Base-by-base conservation (phyloP, 2,888 invertebrate genomes). In the Ypsolopha sequella region DNA sequence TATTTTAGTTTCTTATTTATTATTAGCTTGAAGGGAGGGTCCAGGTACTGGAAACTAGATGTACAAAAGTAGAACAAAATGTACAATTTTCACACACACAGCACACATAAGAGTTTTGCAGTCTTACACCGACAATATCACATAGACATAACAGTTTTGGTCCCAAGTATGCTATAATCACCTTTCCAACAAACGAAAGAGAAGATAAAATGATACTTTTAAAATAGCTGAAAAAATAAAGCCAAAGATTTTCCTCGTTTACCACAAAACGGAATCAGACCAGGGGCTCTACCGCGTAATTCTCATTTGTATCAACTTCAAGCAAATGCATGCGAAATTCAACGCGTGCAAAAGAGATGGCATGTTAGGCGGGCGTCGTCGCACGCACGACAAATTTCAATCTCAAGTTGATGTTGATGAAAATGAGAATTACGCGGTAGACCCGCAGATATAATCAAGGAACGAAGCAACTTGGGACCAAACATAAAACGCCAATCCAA, bases 111-210 rank as follows among this genome's bases (percentile, higher is more conserved):
- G 41, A 69, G 64, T 63, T 68, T 72, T 69, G 67, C 80, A 82
- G 82, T 82, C 81, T 84, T 80, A 77, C 76, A 71, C 69, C 68
- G 68, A 77, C 76, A 74, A 65, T 76, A 81, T 82, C 85, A 84
- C 84, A 80, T 74, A 73, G 68, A 70, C 61, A 70, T 61, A 74
- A 74, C 73, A 73, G 70, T 62, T 57, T 58, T 54, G 54, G 56
- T 51, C 39, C 52, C 51, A 54, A 53, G 54, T 51, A 47, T 14
- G 7, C 36, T 48, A 10, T 9, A 39, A 10, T 39, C 9, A 39
- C 39, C 11, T 24, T 34, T 41, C 13, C 24, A 24, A 24, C 2
- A 24, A 24, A 24, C 24, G 44, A 44, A 38, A 48, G 48, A 8
- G 36, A 48, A 38, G 38, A 8, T 13, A 34, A 38, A 13, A 46